Conservation (phyloP, 2,888 invertebrate species). For the Harpalus rubripes region DNA sequence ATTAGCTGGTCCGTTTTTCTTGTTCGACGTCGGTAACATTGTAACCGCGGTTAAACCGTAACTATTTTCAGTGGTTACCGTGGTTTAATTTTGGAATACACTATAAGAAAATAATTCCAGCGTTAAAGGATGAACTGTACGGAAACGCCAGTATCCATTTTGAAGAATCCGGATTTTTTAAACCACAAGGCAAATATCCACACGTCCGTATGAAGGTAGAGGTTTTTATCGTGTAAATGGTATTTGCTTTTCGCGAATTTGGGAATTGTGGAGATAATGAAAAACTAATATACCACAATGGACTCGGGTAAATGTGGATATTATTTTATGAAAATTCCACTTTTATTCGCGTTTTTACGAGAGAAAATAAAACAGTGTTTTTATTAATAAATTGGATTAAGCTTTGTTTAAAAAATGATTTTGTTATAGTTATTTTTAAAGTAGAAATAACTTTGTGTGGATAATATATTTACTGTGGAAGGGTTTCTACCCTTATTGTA, state of each 20-base stretch:
- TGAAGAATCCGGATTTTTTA: background rate
- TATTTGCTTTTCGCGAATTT: conserved; percentile 32
- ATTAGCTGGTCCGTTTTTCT: no score
- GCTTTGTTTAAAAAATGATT: no score
- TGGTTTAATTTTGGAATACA: no score
- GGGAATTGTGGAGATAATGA: conserved; percentile 24
- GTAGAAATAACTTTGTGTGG: no score
- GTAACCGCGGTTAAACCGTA: no score
- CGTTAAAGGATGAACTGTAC: background rate
- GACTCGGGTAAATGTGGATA: conserved; percentile 4
- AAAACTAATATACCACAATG: conserved; percentile 31
- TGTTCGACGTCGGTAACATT: no score
- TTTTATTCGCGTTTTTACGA: background rate
- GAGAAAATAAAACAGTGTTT: no score
- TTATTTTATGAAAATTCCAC: background rate
- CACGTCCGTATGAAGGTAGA: conserved; percentile 9
- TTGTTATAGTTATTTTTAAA: no score
- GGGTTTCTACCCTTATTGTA: conserved; percentile 5
- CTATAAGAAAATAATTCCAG: no score
- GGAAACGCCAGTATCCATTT: background rate
- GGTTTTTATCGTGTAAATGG: conserved; percentile 39
- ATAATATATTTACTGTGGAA: background rate
- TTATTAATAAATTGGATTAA: no score
- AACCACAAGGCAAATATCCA: conserved; percentile 14
- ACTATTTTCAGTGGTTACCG: no score